Conservation (phyloP, 2,113 vertebrate species). For the Ceratotherium simum region DNA sequence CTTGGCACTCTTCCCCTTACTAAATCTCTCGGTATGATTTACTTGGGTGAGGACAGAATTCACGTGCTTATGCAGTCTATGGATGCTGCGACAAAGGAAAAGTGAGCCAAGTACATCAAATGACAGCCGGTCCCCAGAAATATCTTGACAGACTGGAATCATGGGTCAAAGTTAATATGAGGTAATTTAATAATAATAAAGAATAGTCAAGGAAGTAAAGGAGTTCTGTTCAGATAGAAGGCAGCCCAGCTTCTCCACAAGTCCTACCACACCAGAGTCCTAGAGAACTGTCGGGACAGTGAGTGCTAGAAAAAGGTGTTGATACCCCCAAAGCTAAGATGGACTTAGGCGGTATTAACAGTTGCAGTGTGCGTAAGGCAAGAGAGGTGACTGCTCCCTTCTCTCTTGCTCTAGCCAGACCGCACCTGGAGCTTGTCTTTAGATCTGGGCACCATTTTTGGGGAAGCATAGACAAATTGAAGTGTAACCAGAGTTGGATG, state of each 20-base stretch:
- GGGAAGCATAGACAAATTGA: neutral
- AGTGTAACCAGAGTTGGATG: neutral
- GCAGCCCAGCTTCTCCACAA: neutral
- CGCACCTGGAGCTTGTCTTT: neutral
- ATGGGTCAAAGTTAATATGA: neutral
- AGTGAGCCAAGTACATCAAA: neutral
- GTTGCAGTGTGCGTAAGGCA: neutral
- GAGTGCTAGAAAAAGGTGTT: neutral
- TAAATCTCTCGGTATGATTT: neutral
- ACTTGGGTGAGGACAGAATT: conserved; percentile 5
- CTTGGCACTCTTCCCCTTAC: neutral
- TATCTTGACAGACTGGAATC: neutral
- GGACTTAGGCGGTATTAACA: neutral
- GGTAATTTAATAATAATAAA: neutral
- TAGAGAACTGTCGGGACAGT: neutral
- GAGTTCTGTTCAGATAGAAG: neutral
- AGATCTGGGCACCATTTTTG: neutral
- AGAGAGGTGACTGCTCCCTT: neutral
- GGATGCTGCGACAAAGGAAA: neutral
- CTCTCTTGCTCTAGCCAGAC: neutral
- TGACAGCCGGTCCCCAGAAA: neutral
- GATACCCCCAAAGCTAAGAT: neutral
- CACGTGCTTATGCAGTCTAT: neutral
- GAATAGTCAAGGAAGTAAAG: neutral
- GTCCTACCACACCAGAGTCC: neutral